Base-by-base conservation (phyloP, 1,140 invertebrate species). In the Drosophila parvula region DNA sequence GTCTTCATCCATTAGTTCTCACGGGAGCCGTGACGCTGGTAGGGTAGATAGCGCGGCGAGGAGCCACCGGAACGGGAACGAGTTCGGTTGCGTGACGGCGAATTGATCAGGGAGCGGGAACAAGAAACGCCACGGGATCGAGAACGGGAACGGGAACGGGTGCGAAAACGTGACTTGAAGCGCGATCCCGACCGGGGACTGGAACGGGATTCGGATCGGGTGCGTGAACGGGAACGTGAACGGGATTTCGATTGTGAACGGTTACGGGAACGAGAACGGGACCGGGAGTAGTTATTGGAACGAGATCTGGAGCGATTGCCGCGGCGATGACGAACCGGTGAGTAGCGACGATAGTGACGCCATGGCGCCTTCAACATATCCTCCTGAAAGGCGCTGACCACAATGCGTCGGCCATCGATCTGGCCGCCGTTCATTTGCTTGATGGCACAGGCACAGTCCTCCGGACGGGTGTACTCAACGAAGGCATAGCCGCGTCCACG, bases 381-480 rank as follows among this genome's bases (percentile, higher is more conserved):
- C 32, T 51, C 41, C 38, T 73, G 43, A 27, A 86, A 86, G 9
- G 83, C 70, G 0, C 76, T 63, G 18, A 86, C 82, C 7, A 71
- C 14, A 3, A 86, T 77, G 3, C 56, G 56, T 18, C 63, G 56
- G n/a, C 60, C 71, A 43, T 86, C 82, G 18, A 86, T 82, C 36
- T 59, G 62, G 3, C 82, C 79, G 2, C 82, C 82, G 38, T 86
- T 60, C 82, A 86, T 86, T 32, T 71, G 77, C 51, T 53, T 69
- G 11, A 71, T 61, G 18, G 82, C 82, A 8, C 27, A n/a, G 36
- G 69, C 43, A 11, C 82, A 88, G 45, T 86, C 82, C 30, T 64
- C 27, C 5, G 83, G 58, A 34, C 60, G 67, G 0, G 27, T 45
- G 7, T 43, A 86, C 56, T 86, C 79, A 6, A 88, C 79, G 8